Base-by-base conservation (phyloP, 2,113 vertebrate genomes). In the Vimba vimba region DNA sequence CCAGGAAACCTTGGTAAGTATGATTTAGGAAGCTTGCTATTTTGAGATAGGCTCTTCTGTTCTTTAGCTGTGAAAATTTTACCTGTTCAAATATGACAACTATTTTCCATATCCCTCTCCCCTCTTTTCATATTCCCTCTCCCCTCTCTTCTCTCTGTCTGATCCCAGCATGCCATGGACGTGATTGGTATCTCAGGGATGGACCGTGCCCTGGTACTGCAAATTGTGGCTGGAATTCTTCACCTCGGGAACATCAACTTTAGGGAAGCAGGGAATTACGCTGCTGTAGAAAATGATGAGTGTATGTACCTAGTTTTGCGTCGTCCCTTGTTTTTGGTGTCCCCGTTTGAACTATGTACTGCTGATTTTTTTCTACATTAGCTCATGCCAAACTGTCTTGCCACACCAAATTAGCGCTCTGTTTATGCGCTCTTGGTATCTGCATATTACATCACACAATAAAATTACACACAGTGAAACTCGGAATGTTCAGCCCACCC, bases 241-340 rank as follows among this genome's bases (percentile, higher is more conserved):
- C 98, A 99, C 91, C 92, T 99, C 88, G 98, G 98, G 84, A 99
- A 99, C 90, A 97, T 99, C 93, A 97, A 88, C 88, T 99, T 99
- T 93, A 98, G 93, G 89, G 98, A 99, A 92, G 96, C 96, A 1
- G 97, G 97, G 87, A 99, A 99, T 92, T 99, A 99, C 2, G 98
- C 98, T 0, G 98, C 94, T 0, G 98, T 99, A 91, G 98, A 99
- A 93, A 99, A 96, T 0, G 97, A 98, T 87, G 98, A 99, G 93
- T 99, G 98, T 99, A 93, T 91, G 98, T 97, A 90, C 59, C 19
- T 27, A 62, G 19, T 57, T 57, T 57, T 21, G 55, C 19, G 19
- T 21, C 7, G 7, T 2, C 30, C 30, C 13, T 30, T 69, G 13
- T 33, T 52, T 43, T 64, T 50, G 15, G 25, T 68, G 62, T 82